phyloP scores from a whole-genome alignment of 2,888 invertebrate genomes.

The Caenorhabditis afra region DNA sequence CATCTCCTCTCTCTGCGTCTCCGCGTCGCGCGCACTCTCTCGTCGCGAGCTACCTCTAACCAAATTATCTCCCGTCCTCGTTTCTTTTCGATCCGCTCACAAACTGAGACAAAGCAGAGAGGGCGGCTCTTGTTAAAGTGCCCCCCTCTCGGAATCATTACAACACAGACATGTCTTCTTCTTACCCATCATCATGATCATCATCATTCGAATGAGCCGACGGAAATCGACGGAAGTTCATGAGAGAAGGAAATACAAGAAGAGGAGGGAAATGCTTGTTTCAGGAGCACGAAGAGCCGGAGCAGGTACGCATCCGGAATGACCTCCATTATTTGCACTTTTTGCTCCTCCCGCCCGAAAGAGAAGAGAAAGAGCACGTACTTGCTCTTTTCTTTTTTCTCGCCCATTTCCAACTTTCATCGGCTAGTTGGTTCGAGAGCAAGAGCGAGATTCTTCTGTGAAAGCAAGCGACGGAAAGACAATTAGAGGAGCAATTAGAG shows the following conservation, averaged over 20 bases:
- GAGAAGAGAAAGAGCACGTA: too few species aligned
- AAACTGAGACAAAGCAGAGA: background rate
- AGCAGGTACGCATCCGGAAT: slow-evolving; percentile 43
- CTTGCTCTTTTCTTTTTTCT: background rate
- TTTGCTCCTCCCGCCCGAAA: background rate
- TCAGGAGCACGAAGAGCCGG: background rate
- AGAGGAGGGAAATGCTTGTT: slow-evolving; percentile 3
- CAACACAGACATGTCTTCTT: slow-evolving; percentile 8
- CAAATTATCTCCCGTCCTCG: slow-evolving; percentile 25
- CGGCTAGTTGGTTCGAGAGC: too few species aligned
- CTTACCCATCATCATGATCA: slow-evolving; percentile 25
- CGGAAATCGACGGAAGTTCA: slow-evolving; percentile 4
- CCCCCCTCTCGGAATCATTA: slow-evolving; percentile 18
- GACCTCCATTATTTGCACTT: slow-evolving; percentile 55
- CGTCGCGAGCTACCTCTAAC: slow-evolving; percentile 30
- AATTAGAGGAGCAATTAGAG: background rate
- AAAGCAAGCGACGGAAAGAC: background rate
- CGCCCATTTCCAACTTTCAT: too few species aligned
- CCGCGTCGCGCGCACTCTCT: slow-evolving; percentile 15
- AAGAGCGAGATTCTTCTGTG: background rate
- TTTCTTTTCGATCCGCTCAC: slow-evolving; percentile 6
- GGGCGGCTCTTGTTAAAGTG: slow-evolving; percentile 11
- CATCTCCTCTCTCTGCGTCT: slow-evolving; percentile 23
- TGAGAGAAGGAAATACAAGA: background rate
- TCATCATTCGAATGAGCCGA: slow-evolving; percentile 15